Evolutionary conservation across 2,888 invertebrate species (phyloP), one percentile per base, ranked within the genome.

Genomic region (Trichogramma dendrolimi): DNA sequence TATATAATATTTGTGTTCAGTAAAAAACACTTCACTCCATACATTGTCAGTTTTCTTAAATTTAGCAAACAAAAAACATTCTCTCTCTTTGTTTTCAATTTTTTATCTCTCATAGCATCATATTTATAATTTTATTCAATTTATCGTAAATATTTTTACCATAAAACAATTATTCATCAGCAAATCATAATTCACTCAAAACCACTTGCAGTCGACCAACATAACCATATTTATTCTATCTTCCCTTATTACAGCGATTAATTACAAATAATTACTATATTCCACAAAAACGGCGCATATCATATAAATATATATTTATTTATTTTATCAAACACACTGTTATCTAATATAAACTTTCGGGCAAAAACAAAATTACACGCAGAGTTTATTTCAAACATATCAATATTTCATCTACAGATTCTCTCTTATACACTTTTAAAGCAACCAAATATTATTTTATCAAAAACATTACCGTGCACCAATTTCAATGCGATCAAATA

Each of bases 321-420:
- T 66, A 68, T 69, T 67, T 65, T 71, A 72, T 72, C 71, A 73
- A 72, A 73, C 74, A 76, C 74, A 73, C 73, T 71, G 71, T 70
- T 71, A 27, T 27, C 27, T 27, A 27, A 27, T 27, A 71, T 69
- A 70, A 73, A 72, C 71, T 71, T 74, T 73, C 72, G 27, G 27
- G 27, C 27, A 27, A 27, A 27, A 70, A 72, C 72, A 71, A 72
- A 71, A 70, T 68, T 72, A 68, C 74, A 72, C 72, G 71, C 72
- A 72, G 67, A 69, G 61, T 60, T 61, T 65, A 61, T 58, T 63
- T 63, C 63, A 67, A 49, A 57, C 61, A 62, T 60, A 54, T 66
- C 56, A 53, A 10, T 59, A n/a, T 27, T 50, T 50, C 7, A 47
- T 61, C 48, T 39, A 48, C 27, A 51, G 11, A 27, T 53, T 58